Evolutionary conservation across 1,140 invertebrate genomes (phyloP).

Genomic region (Panulirus ornatus): DNA sequence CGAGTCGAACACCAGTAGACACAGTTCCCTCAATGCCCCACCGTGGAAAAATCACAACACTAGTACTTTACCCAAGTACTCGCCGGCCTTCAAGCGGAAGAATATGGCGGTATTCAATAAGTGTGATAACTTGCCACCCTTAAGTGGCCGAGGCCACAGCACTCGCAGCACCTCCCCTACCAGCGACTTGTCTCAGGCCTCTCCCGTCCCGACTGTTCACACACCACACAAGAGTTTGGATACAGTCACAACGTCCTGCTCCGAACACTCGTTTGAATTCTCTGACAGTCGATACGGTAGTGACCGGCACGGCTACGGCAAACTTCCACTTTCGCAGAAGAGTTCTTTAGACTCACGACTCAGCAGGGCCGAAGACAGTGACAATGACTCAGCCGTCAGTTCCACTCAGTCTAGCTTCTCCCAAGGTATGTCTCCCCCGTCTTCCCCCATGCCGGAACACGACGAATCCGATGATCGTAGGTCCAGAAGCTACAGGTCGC

Average conservation of each 20-base stretch:
- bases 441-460: slow-evolving; percentile 79
- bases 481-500: slow-evolving; percentile 77
- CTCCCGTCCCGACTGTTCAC: slow-evolving; percentile 68
- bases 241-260: slow-evolving; percentile 57
- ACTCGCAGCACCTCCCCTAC: slow-evolving; percentile 59
- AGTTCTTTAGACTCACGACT: slow-evolving; percentile 67
- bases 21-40: slow-evolving; percentile 65
- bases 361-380: slow-evolving; percentile 83
- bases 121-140: slow-evolving; percentile 75
- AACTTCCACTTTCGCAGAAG: slow-evolving; percentile 59
- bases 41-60: slow-evolving; percentile 76
- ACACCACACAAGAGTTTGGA: slow-evolving; percentile 62
- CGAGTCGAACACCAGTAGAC: slow-evolving; percentile 78
- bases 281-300: slow-evolving; percentile 41
- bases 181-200: slow-evolving; percentile 71
- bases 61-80: slow-evolving; percentile 84
- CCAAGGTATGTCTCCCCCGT: slow-evolving; percentile 83
- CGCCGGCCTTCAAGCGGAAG: slow-evolving; percentile 89
- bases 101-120: slow-evolving; percentile 83
- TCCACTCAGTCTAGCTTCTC: slow-evolving; percentile 82
- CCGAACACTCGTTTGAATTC: slow-evolving; percentile 65
- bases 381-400: slow-evolving; percentile 90
- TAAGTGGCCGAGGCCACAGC: slow-evolving; percentile 56
- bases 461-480: slow-evolving; percentile 79
- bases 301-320: slow-evolving; percentile 43